These are phyloP conservation scores for Scomber colias DNA, from an alignment of 2,113 vertebrate species.

Conservation along the genomic window DNA sequence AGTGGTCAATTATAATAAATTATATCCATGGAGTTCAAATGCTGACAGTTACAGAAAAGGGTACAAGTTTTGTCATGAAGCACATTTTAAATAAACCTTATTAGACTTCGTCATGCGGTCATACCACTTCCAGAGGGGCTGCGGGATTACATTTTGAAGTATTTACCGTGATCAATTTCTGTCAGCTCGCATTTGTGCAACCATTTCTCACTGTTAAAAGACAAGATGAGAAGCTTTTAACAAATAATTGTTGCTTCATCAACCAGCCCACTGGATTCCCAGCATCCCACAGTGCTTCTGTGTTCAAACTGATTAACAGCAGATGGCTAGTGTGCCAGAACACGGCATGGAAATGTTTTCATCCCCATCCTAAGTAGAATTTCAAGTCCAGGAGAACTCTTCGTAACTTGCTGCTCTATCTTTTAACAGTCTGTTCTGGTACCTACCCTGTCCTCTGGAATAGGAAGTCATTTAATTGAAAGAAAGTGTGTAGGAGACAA, in stretches of 20 bases:
- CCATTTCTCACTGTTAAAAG: slow-evolving; percentile 25
- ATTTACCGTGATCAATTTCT: slow-evolving; percentile 45
- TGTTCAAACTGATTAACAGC: slow-evolving; percentile 17
- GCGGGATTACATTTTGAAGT: slow-evolving; percentile 36
- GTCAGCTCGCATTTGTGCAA: slow-evolving; percentile 43
- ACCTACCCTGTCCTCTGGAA: slow-evolving; percentile 4
- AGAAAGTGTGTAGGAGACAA: slow-evolving; percentile 40
- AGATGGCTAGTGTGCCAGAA: not conserved
- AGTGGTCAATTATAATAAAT: not conserved
- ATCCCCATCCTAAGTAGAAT: not conserved
- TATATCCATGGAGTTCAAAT: not conserved
- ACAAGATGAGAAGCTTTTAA: slow-evolving; percentile 44
- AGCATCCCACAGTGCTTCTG: slow-evolving; percentile 17
- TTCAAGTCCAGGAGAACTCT: not conserved
- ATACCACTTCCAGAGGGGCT: slow-evolving; percentile 7
- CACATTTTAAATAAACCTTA: not conserved
- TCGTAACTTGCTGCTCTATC: slow-evolving; percentile 3
- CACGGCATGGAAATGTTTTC: slow-evolving; percentile 12
- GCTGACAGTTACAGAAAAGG: not conserved
- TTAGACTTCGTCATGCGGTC: slow-evolving; percentile 25
- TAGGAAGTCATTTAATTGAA: slow-evolving; percentile 55
- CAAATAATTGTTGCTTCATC: slow-evolving; percentile 47
- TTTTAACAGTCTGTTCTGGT: slow-evolving; percentile 29
- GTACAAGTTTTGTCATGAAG: not conserved
- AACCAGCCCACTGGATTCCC: slow-evolving; percentile 20